phyloP scores from a whole-genome alignment of 2,888 invertebrate genomes.

The Latheticus oryzae region DNA sequence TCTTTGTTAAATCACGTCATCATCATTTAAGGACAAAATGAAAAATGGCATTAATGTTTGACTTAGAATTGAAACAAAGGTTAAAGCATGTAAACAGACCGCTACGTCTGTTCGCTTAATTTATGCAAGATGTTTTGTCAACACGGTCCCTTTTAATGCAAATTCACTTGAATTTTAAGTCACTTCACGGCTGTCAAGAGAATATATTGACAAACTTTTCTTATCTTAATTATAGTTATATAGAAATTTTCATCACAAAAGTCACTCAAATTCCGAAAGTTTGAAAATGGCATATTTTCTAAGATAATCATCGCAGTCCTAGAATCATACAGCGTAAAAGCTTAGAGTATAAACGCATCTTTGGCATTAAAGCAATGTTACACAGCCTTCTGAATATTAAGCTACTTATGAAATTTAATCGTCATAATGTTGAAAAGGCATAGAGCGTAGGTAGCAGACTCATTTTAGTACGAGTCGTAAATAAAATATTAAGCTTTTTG shows the following conservation, averaged over 20 bases:
- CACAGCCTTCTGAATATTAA: slow-evolving; percentile 25
- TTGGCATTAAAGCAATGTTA: slow-evolving; percentile 4
- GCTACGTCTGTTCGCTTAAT: slow-evolving; percentile 39
- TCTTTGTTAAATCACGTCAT: no score
- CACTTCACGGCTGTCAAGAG: slow-evolving; percentile 30
- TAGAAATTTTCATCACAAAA: slow-evolving; percentile 30
- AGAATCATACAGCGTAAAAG: no score
- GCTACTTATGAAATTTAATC: slow-evolving; percentile 37
- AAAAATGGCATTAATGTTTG: slow-evolving; percentile 28
- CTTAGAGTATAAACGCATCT: slow-evolving; percentile 1
- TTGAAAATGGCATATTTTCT: no score
- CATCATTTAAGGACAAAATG: slow-evolving; percentile 6
- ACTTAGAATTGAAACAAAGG: slow-evolving; percentile 37
- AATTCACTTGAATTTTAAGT: slow-evolving; percentile 44
- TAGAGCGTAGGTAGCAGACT: slow-evolving; percentile 11
- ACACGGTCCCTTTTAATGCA: slow-evolving; percentile 45
- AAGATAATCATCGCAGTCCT: no score
- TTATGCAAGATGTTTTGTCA: slow-evolving; percentile 48
- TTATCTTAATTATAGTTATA: slow-evolving; percentile 40
- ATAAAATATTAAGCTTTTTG: slow-evolving; percentile 38
- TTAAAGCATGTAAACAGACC: slow-evolving; percentile 41
- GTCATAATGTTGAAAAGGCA: slow-evolving; percentile 30
- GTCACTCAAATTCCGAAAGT: slow-evolving; percentile 10
- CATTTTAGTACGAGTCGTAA: slow-evolving; percentile 27
- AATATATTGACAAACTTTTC: slow-evolving; percentile 45